Conservation (phyloP, 2,888 invertebrate genomes). For the Rotaria magnacalcarata region DNA sequence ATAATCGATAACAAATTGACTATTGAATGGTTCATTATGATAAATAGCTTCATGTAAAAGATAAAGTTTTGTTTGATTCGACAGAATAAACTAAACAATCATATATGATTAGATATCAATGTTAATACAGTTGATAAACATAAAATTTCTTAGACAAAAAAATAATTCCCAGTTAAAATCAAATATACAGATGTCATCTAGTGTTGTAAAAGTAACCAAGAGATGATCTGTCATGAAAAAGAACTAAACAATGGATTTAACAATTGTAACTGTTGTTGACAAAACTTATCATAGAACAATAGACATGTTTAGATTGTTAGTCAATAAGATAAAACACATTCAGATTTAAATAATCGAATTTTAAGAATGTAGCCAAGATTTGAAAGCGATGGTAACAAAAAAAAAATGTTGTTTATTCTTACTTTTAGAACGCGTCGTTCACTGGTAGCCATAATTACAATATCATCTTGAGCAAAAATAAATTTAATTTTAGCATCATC, state of each 20-base stretch:
- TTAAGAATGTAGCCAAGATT: no score
- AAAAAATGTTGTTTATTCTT: neutral
- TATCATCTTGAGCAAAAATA: constrained; percentile 16
- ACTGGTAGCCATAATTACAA: neutral
- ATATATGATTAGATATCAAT: neutral
- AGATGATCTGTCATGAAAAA: no score
- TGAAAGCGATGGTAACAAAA: no score
- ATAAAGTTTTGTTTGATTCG: constrained; percentile 1
- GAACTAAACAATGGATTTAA: no score
- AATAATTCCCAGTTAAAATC: no score
- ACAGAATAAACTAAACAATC: neutral
- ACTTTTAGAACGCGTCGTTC: neutral
- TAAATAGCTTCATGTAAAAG: constrained; percentile 4
- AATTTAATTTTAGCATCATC: neutral
- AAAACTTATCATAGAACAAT: no score
- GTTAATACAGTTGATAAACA: neutral
- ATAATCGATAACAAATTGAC: constrained; percentile 21
- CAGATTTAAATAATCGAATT: no score
- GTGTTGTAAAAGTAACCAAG: no score
- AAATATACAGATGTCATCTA: no score
- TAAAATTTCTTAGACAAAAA: neutral
- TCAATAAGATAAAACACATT: no score
- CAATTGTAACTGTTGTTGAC: no score
- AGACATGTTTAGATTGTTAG: no score
- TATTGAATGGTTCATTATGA: constrained; percentile 3